Evolutionary conservation across 1,140 invertebrate genomes (phyloP).

Genomic region (Alviniconcha marisindica): DNA sequence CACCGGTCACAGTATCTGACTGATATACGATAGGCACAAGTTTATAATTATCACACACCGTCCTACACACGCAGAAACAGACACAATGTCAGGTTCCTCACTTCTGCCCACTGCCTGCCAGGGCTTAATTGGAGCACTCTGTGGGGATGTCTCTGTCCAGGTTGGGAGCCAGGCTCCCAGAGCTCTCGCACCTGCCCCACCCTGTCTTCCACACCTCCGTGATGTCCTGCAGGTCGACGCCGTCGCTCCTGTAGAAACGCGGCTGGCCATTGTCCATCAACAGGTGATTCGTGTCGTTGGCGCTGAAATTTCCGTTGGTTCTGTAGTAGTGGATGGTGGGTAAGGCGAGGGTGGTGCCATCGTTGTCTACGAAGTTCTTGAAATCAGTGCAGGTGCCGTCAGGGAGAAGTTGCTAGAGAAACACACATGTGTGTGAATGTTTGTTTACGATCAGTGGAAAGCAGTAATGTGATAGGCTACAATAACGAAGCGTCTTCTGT

Average conservation of each 20-base stretch:
- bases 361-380: background rate
- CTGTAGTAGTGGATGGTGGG: conserved; percentile 49
- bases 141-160: conserved; percentile 33
- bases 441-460: no score
- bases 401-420: no score
- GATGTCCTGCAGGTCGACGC: conserved; percentile 54
- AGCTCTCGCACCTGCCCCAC: conserved; percentile 58
- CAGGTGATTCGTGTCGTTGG: conserved; percentile 29
- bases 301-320: conserved; percentile 42
- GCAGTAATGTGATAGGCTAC: no score
- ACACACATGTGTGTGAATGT: no score
- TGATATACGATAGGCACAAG: no score
- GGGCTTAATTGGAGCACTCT: conserved; percentile 28
- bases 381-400: background rate
- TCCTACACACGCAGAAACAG: no score
- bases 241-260: conserved; percentile 51
- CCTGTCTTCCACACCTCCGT: conserved; percentile 64
- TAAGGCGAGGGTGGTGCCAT: conserved; percentile 17
- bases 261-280: background rate
- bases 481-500: no score
- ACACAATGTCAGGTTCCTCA: no score
- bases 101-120: no score
- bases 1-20: no score
- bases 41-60: no score
- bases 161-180: conserved; percentile 60